Percentiles rank a stretch among this genome's conserved stretches.
These are phyloP conservation scores for Trissoscelio sp. DNA, from an alignment of 2,888 invertebrate species.

Conservation along the genomic window DNA sequence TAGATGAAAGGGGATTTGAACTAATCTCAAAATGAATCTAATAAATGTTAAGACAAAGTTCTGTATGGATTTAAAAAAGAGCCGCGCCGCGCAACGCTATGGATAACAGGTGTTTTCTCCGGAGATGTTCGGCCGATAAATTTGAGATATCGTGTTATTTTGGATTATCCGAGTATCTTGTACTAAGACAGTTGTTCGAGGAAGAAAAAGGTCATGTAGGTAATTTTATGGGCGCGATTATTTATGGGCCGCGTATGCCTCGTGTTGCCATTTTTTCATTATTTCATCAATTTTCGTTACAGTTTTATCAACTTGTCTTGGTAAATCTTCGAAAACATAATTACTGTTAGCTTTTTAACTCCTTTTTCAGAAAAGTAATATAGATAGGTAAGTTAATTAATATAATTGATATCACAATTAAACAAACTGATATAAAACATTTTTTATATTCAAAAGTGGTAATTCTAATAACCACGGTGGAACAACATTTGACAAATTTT, in stretches of 20 bases:
- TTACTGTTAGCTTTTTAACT: too few species aligned
- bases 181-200: constrained; percentile 38
- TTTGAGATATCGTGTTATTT: constrained; percentile 60
- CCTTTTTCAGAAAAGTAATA: too few species aligned
- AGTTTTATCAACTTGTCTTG: too few species aligned
- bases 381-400: too few species aligned
- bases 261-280: not conserved
- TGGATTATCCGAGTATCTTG: constrained; percentile 46
- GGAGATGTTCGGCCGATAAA: constrained; percentile 41
- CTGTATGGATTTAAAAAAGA: constrained; percentile 7
- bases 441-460: too few species aligned
- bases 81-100: not conserved
- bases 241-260: constrained; percentile 8
- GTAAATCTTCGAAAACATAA: too few species aligned
- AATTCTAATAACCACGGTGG: too few species aligned
- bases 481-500: too few species aligned
- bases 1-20: constrained; percentile 42
- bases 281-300: not conserved
- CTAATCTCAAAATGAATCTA: constrained; percentile 57
- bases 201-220: constrained; percentile 47
- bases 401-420: too few species aligned
- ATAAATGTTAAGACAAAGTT: constrained; percentile 57
- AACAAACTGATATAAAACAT: too few species aligned
- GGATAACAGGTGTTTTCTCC: constrained; percentile 56
- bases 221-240: constrained; percentile 36